These are phyloP conservation scores for Dunckerocampus dactyliophorus DNA, from an alignment of 2,113 vertebrate genomes.

Conservation along the genomic window DNA sequence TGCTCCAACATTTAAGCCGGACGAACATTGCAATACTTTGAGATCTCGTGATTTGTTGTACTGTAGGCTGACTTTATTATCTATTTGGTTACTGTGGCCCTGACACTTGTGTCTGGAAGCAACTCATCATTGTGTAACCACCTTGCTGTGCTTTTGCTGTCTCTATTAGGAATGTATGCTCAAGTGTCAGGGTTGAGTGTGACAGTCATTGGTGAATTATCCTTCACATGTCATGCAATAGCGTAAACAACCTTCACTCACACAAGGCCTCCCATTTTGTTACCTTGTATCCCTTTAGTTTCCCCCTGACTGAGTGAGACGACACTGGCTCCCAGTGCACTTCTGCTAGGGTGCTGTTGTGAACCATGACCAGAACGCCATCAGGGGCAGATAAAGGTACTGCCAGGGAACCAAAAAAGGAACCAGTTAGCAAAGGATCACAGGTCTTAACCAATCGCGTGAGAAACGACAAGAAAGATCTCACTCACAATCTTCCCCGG, in stretches of 20 bases:
- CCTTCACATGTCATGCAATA: neutral
- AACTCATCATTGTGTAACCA: neutral
- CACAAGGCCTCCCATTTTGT: neutral
- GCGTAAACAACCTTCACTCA: neutral
- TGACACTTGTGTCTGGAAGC: neutral
- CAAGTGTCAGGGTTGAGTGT: neutral
- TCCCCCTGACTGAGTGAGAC: slow-evolving; percentile 77
- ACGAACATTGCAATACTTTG: no score
- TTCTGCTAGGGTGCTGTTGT: slow-evolving; percentile 86
- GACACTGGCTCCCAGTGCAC: slow-evolving; percentile 89
- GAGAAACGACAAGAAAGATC: neutral
- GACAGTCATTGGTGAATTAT: neutral
- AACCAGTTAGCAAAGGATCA: neutral
- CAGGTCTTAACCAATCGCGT: no score
- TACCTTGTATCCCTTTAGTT: slow-evolving; percentile 89
- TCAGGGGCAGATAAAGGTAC: slow-evolving; percentile 86
- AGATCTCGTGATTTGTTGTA: no score
- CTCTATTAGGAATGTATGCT: neutral
- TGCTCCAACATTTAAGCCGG: no score
- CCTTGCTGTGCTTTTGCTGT: neutral
- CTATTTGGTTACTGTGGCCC: neutral
- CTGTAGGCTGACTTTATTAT: no score
- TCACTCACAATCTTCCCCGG: slow-evolving; percentile 92
- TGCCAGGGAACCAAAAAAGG: slow-evolving; percentile 39
- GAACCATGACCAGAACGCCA: slow-evolving; percentile 77